A percentile compares a stretch with the other conserved stretches of the same genome.
Evolutionary conservation across 2,113 vertebrate species (phyloP).

Genomic region (Sinocyclocheilus anophthalmus): DNA sequence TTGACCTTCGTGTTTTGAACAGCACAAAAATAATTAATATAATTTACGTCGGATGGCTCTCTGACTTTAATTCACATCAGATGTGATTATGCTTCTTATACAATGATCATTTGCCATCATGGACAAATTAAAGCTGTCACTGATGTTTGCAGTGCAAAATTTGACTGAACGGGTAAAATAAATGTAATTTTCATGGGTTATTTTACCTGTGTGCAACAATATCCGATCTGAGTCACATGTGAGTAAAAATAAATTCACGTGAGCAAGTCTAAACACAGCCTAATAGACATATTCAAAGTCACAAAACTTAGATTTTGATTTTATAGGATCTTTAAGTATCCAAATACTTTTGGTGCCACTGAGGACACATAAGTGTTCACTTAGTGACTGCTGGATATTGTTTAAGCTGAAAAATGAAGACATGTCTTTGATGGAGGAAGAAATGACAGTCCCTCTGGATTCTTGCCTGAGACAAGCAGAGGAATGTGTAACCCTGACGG

Average conservation of each 20-base stretch:
- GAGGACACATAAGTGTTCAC: constrained; percentile 4
- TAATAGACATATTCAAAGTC: not conserved
- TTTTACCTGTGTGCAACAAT: too few species aligned
- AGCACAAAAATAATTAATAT: too few species aligned
- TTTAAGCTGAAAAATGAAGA: constrained; percentile 33
- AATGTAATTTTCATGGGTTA: too few species aligned
- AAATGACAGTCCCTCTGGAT: constrained; percentile 36
- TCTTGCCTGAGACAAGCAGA: constrained; percentile 17
- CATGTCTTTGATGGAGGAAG: constrained; percentile 29
- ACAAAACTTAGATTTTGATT: not conserved
- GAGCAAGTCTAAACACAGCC: not conserved
- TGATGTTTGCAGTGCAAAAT: too few species aligned
- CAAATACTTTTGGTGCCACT: not conserved
- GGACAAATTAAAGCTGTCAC: too few species aligned
- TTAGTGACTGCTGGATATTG: constrained; percentile 2
- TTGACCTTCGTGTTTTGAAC: too few species aligned
- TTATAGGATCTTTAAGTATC: not conserved
- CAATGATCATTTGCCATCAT: too few species aligned
- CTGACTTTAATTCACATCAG: too few species aligned
- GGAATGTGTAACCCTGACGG: constrained; percentile 35
- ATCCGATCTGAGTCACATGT: not conserved
- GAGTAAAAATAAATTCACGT: too few species aligned
- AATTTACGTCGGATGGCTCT: too few species aligned
- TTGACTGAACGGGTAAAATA: too few species aligned
- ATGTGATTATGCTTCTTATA: too few species aligned